A percentile compares a stretch with the other conserved stretches of the same genome.
Conservation (phyloP, 2,888 invertebrate genomes). For the Ophraella communa region DNA sequence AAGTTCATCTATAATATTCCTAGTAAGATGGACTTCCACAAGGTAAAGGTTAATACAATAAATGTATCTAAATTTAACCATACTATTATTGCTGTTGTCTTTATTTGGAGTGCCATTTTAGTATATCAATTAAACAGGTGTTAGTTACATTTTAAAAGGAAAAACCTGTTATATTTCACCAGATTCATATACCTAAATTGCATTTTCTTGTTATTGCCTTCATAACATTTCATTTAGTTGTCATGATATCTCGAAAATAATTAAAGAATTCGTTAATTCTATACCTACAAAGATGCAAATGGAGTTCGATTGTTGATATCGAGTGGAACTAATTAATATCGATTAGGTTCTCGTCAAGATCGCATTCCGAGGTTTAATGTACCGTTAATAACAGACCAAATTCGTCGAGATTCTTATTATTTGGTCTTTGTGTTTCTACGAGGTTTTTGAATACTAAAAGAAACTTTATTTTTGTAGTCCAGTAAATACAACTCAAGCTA, state of each 20-base stretch:
- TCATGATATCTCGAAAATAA: slow-evolving; percentile 26
- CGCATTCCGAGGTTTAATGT: slow-evolving; percentile 16
- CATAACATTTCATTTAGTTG: slow-evolving; percentile 21
- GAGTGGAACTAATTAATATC: slow-evolving; percentile 24
- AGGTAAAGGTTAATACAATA: too few relatives aligned
- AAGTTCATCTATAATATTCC: too few relatives aligned
- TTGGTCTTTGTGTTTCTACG: too few relatives aligned
- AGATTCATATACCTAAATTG: slow-evolving; percentile 15
- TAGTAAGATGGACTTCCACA: too few relatives aligned
- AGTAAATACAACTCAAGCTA: too few relatives aligned
- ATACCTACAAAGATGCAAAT: slow-evolving; percentile 16
- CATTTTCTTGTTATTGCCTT: slow-evolving; percentile 21
- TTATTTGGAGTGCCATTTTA: too few relatives aligned
- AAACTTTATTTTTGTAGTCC: too few relatives aligned
- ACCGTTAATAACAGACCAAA: slow-evolving; percentile 11
- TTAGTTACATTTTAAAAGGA: too few relatives aligned
- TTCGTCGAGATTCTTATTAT: not conserved
- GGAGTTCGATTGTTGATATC: slow-evolving; percentile 22
- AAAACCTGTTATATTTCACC: slow-evolving; percentile 20
- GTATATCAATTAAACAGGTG: too few relatives aligned
- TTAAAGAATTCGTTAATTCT: slow-evolving; percentile 20
- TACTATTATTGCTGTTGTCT: too few relatives aligned
- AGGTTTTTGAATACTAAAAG: too few relatives aligned
- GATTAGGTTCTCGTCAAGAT: slow-evolving; percentile 20
- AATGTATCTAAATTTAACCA: too few relatives aligned